phyloP scores from a whole-genome alignment of 2,797 vertebrate genomes.

The Pseudomugil gertrudae region DNA sequence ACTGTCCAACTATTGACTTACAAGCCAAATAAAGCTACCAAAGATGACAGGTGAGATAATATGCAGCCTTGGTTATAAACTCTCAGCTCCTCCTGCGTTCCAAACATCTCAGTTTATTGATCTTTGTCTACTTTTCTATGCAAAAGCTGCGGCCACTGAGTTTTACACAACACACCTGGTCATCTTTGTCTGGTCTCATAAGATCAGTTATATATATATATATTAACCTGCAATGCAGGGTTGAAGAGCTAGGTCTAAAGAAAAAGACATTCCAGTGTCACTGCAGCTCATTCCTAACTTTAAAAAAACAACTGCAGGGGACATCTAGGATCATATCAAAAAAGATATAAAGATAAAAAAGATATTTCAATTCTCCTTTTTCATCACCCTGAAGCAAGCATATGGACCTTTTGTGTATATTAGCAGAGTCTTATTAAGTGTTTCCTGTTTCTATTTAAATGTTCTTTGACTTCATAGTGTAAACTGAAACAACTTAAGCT shows the following conservation, averaged over 20 bases:
- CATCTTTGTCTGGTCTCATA: background rate
- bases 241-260: background rate
- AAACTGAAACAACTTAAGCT: background rate
- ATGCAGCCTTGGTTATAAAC: background rate
- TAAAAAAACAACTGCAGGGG: too few species aligned
- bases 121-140: background rate
- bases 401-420: too few species aligned
- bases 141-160: too few species aligned
- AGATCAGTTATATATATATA: too few species aligned
- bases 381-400: too few species aligned
- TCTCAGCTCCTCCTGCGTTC: background rate
- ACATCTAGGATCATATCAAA: too few species aligned
- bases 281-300: background rate
- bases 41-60: background rate
- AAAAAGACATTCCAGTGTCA: background rate
- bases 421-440: too few species aligned
- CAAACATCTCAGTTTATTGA: slow-evolving; percentile 3
- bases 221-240: background rate
- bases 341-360: too few species aligned
- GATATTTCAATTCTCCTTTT: too few species aligned
- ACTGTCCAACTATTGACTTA: background rate
- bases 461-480: background rate
- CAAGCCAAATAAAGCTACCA: slow-evolving; percentile 6
- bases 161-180: too few species aligned
- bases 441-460: background rate